Conservation (phyloP, 2,113 vertebrate genomes). For the Pundamilia nyererei region DNA sequence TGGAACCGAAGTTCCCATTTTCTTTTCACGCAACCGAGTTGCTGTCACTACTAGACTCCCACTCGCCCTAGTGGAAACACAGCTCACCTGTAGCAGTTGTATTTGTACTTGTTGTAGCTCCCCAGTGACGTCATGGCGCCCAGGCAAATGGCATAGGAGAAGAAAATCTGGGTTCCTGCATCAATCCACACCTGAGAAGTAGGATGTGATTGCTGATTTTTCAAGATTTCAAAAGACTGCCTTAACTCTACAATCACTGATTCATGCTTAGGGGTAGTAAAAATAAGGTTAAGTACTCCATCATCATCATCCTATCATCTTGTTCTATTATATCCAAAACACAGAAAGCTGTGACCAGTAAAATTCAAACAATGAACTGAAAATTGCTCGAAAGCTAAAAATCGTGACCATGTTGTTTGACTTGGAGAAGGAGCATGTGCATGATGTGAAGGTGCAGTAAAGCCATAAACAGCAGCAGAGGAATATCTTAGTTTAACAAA, state of each 20-base stretch:
- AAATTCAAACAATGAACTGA: neutral
- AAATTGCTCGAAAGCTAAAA: neutral
- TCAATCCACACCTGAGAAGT: conserved; percentile 92
- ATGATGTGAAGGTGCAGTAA: neutral
- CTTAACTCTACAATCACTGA: neutral
- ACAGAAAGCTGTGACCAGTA: neutral
- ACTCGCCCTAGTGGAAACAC: neutral
- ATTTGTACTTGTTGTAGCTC: conserved; percentile 99
- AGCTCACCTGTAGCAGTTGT: conserved; percentile 98
- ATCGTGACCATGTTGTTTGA: neutral
- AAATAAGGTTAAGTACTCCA: neutral
- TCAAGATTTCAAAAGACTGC: neutral
- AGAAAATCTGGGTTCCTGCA: conserved; percentile 98
- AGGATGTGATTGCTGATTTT: neutral
- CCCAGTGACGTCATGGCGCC: conserved; percentile 98
- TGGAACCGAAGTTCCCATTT: conserved; percentile 67
- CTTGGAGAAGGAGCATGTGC: neutral
- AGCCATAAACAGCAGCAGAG: neutral
- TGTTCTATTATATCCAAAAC: neutral
- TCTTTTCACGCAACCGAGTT: conserved; percentile 59
- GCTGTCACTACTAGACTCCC: conserved; percentile 52
- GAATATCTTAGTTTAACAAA: neutral
- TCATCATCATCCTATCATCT: neutral
- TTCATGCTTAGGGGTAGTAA: neutral
- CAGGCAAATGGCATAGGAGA: conserved; percentile 98